A percentile compares a stretch with the other conserved stretches of the same genome.
Conservation (phyloP, 2,888 invertebrate genomes). For the Alloscopus bannaensis region DNA sequence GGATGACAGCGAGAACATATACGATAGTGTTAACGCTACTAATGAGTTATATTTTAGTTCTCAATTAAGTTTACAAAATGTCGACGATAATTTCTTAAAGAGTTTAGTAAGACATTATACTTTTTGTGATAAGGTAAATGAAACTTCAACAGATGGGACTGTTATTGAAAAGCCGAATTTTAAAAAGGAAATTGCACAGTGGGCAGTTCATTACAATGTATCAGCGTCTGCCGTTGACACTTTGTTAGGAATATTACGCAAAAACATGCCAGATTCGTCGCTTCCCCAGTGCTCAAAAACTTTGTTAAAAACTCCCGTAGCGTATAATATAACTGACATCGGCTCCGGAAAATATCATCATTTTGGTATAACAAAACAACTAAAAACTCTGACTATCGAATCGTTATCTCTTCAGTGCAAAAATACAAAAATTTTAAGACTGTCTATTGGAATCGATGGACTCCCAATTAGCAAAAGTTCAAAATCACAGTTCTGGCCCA, state of each 20-base stretch:
- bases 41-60: too few species aligned
- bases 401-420: neutral
- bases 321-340: neutral
- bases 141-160: too few species aligned
- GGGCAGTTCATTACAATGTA: slow-evolving; percentile 40
- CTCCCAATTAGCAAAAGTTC: slow-evolving; percentile 45
- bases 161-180: too few species aligned
- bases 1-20: too few species aligned
- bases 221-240: slow-evolving; percentile 21
- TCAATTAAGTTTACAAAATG: too few species aligned
- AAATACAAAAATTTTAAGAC: slow-evolving; percentile 29
- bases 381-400: neutral
- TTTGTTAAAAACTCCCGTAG: slow-evolving; percentile 32
- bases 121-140: too few species aligned
- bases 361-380: slow-evolving; percentile 20
- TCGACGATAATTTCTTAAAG: too few species aligned
- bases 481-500: slow-evolving; percentile 54
- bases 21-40: too few species aligned
- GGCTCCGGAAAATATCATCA: slow-evolving; percentile 17
- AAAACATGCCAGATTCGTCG: neutral
- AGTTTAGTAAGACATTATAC: too few species aligned
- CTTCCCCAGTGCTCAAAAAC: slow-evolving; percentile 51
- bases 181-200: too few species aligned
- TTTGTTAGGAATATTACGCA: slow-evolving; percentile 22
- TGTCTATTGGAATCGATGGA: slow-evolving; percentile 51